A percentile compares a stretch with the other conserved stretches of the same genome.
Evolutionary conservation across 2,888 invertebrate species (phyloP).

Genomic region (Nymphalis c-album): DNA sequence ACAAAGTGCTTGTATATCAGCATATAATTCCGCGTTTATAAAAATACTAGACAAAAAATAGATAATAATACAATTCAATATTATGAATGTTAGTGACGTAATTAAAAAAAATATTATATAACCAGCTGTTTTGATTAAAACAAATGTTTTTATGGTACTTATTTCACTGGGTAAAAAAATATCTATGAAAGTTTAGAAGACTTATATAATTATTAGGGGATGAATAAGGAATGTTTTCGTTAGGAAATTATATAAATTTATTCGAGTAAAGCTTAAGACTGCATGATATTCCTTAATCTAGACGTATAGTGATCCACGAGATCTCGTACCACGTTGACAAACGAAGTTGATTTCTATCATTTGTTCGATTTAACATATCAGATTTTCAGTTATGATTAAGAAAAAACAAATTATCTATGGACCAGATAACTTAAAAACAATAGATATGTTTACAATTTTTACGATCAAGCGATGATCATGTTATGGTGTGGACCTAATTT

Average conservation of each 20-base stretch:
- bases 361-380: slow-evolving; percentile 18
- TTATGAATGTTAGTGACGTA: slow-evolving; percentile 19
- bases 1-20: slow-evolving; percentile 21
- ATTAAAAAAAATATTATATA: not conserved
- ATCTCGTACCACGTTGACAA: not conserved
- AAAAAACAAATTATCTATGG: not conserved
- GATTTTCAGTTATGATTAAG: not conserved
- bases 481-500: no score
- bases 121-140: slow-evolving; percentile 1
- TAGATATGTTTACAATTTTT: no score
- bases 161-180: not conserved
- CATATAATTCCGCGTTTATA: slow-evolving; percentile 15
- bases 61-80: slow-evolving; percentile 28
- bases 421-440: no score
- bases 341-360: not conserved
- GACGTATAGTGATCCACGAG: slow-evolving; percentile 4
- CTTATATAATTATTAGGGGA: not conserved
- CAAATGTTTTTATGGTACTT: not conserved
- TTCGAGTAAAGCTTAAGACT: slow-evolving; percentile 25
- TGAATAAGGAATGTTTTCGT: not conserved
- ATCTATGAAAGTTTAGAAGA: not conserved
- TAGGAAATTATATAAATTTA: not conserved
- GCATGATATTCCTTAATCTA: slow-evolving; percentile 23
- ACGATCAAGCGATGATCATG: no score
- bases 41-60: not conserved